phyloP scores from a whole-genome alignment of 2,113 vertebrate species.

The Chaetodon auriga region DNA sequence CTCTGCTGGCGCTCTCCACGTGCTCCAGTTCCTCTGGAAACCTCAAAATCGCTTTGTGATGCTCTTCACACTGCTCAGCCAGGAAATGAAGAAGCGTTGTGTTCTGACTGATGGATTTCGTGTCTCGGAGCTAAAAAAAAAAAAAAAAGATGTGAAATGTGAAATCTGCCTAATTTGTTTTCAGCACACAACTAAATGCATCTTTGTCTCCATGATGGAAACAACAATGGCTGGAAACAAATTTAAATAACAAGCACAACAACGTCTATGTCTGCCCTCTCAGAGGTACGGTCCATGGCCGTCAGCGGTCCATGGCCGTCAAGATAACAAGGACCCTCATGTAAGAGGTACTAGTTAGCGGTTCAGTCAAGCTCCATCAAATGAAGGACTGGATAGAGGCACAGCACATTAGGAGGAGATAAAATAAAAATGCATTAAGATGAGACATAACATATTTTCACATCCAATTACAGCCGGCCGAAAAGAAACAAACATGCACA shows the following conservation, averaged over 20 bases:
- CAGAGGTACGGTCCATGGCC: background rate
- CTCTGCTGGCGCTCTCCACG: conserved; percentile 95
- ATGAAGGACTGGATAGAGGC: background rate
- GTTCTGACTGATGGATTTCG: conserved; percentile 93
- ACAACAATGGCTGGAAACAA: background rate
- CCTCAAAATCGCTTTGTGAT: conserved; percentile 88
- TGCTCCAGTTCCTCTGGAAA: conserved; percentile 95
- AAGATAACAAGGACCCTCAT: background rate
- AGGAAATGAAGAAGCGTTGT: conserved; percentile 94
- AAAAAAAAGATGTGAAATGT: background rate
- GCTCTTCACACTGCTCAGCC: conserved; percentile 93
- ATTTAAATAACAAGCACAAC: background rate
- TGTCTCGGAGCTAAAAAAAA: conserved; percentile 91
- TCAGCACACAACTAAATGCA: background rate
- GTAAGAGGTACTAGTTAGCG: background rate
- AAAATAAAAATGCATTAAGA: conserved; percentile 7
- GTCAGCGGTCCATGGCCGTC: background rate
- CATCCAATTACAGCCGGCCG: conserved; percentile 7
- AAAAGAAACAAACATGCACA: background rate
- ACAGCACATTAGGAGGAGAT: background rate
- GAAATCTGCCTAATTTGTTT: background rate
- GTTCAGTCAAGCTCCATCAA: background rate
- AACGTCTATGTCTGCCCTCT: background rate
- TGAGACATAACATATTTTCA: background rate
- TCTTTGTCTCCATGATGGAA: background rate